Base-by-base conservation (phyloP, 2,888 invertebrate species). In the Eupsilia transversa region DNA sequence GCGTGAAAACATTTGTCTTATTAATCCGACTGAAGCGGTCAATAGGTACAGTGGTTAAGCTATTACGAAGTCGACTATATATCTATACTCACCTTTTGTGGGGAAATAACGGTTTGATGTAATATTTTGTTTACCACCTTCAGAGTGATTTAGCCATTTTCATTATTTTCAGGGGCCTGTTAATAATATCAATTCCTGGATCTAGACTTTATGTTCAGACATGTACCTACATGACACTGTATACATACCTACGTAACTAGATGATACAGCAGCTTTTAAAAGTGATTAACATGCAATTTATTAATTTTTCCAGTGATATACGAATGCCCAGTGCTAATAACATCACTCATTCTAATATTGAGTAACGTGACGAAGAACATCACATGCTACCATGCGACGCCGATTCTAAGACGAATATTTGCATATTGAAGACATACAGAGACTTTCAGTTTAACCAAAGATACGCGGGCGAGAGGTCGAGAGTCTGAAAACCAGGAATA, bases 291-390 rank as follows among this genome's bases (percentile, higher is more conserved):
- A 9, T 23, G 33, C 5, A 43, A 12, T 57, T 38, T 60, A 75
- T 83, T 82, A 85, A 70, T 90, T 88, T 87, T 95, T 96, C 77
- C 95, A 97, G 97, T 97, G 61, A 89, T 97, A 61, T 97, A 97
- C 89, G 96, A 96, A 83, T 96, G 96, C 82, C 95, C 96, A 64
- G 75, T 88, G 52, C 2, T 83, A 7, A 54, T 90, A 3, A 92
- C 94, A 5, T 66, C 86, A 33, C 20, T 91, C 0, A 86, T 91
- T n/a, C 77, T 95, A 30, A 17, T 87, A 0, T 69, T 87, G 2
- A 89, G 93, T 80, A 87, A 90, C 75, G 69, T 87, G 14, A 82
- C 88, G 27, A 95, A 95, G 72, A 91, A 90, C 70, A 49, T 88
- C n/a, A 90, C 93, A 0, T 92, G 92, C 20, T 94, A 93, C 82